These are phyloP conservation scores for Crotophaga sulcirostris DNA, from an alignment of 2,113 vertebrate species.

Conservation along the genomic window DNA sequence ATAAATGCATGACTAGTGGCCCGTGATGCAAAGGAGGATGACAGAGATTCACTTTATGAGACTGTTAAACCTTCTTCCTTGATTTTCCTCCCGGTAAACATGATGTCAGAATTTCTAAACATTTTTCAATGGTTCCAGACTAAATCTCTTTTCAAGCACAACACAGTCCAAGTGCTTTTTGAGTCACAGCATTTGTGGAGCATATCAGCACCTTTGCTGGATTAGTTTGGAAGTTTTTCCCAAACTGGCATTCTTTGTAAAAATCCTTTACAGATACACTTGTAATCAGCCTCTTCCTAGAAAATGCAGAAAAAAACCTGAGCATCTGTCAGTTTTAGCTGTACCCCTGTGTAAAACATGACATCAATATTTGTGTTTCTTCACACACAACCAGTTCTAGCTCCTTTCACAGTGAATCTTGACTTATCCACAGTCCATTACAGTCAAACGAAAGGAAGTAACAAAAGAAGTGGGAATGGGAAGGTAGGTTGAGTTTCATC, in stretches of 20 bases:
- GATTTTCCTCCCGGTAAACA: background rate
- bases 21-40: background rate
- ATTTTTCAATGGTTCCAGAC: background rate
- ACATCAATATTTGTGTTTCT: background rate
- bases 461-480: background rate
- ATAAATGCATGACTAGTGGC: background rate
- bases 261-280: background rate
- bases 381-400: background rate
- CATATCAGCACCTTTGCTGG: background rate
- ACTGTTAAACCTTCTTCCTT: background rate
- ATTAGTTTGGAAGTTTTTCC: constrained; percentile 14
- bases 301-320: background rate
- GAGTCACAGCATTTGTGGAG: background rate
- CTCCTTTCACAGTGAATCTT: background rate
- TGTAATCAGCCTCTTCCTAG: background rate
- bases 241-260: background rate
- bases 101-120: background rate
- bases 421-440: background rate
- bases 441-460: background rate
- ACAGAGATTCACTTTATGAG: background rate
- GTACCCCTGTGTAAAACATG: background rate
- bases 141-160: background rate
- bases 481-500: background rate
- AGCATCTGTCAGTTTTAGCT: background rate
- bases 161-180: background rate